Percentiles rank a stretch among this genome's conserved stretches.
Conservation (phyloP, 1,140 invertebrate genomes). For the Temnothorax nylanderi region DNA sequence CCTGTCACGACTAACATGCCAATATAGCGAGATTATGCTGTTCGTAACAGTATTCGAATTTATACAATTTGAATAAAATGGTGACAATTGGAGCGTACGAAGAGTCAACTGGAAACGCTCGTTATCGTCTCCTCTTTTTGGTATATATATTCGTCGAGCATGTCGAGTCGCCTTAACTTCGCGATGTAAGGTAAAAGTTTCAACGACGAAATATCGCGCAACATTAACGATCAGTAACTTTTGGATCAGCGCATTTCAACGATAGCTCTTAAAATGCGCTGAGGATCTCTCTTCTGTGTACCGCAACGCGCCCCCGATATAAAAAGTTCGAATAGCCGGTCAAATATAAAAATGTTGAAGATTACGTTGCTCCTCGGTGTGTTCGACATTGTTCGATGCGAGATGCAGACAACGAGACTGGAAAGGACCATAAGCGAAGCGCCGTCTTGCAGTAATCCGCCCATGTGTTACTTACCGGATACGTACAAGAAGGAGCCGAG, state of each 20-base stretch:
- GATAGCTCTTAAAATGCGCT: not conserved
- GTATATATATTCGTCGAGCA: not conserved
- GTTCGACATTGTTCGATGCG: constrained; percentile 32
- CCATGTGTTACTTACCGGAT: constrained; percentile 66
- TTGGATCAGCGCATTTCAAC: not conserved
- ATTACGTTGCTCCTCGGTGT: constrained; percentile 16
- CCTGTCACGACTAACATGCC: too few species aligned
- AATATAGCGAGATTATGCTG: not conserved
- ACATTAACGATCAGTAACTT: not conserved
- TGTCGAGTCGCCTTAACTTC: not conserved
- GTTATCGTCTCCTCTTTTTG: not conserved
- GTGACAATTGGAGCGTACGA: constrained; percentile 10
- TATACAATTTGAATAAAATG: constrained; percentile 6
- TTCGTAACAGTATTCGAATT: not conserved
- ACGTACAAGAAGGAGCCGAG: constrained; percentile 32
- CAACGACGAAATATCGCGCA: not conserved
- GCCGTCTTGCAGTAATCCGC: constrained; percentile 62
- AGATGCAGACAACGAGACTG: constrained; percentile 5
- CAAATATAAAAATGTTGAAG: constrained; percentile 30
- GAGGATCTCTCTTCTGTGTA: not conserved
- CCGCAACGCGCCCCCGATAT: not conserved
- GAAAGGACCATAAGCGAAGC: not conserved
- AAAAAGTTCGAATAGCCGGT: not conserved
- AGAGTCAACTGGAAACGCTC: not conserved
- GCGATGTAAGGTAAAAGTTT: not conserved